These are phyloP conservation scores for Drosophila silvestris DNA, from an alignment of 2,888 invertebrate species.

Conservation along the genomic window DNA sequence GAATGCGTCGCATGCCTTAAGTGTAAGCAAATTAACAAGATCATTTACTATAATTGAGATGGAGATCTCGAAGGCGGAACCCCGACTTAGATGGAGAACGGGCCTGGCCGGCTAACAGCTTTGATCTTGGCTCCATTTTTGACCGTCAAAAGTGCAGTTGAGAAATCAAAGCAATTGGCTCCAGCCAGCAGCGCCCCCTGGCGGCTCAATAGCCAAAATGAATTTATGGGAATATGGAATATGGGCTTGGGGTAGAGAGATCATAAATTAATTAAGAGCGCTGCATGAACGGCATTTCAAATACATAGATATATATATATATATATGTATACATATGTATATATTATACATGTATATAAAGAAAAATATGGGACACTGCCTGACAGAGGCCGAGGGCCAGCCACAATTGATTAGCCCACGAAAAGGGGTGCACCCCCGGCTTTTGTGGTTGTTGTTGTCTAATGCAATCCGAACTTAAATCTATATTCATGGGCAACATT, in stretches of 20 bases:
- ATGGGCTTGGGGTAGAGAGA: constrained; percentile 28
- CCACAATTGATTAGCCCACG: constrained; percentile 56
- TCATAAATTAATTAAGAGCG: constrained; percentile 72
- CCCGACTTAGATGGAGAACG: constrained; percentile 44
- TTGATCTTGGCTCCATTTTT: constrained; percentile 52
- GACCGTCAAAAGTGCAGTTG: constrained; percentile 42
- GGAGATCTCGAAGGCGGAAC: constrained; percentile 67
- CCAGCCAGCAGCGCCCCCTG: constrained; percentile 59
- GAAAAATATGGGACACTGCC: constrained; percentile 51
- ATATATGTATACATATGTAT: background rate
- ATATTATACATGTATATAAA: background rate
- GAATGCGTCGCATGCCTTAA: constrained; percentile 55
- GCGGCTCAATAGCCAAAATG: constrained; percentile 41
- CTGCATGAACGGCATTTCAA: constrained; percentile 50
- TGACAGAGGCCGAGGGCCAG: constrained; percentile 19
- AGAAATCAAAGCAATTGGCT: constrained; percentile 41
- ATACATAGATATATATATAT: constrained; percentile 13
- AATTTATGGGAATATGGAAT: constrained; percentile 60
- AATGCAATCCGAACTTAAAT: constrained; percentile 54
- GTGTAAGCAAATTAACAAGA: constrained; percentile 81
- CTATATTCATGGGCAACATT: constrained; percentile 48
- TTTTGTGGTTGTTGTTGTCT: constrained; percentile 16
- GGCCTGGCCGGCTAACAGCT: constrained; percentile 29
- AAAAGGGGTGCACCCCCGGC: constrained; percentile 52
- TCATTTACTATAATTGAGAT: constrained; percentile 74